Base-by-base conservation (phyloP, 2,888 invertebrate genomes). In the Caradrina clavipalpis region DNA sequence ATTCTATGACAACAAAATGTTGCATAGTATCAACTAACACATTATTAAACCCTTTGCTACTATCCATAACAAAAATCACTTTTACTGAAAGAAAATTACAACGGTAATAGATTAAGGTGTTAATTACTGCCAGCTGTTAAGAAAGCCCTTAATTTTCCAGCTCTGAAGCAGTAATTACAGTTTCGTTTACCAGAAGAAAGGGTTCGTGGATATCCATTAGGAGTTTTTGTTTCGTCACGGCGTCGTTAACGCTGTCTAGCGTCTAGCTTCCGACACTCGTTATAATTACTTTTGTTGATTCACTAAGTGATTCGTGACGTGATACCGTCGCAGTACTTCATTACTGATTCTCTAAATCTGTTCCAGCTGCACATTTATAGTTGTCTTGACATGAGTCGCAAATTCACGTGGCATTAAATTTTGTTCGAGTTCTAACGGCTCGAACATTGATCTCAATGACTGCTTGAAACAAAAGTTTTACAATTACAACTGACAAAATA, bases 161-260 rank as follows among this genome's bases (percentile, higher is more conserved):
- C 63, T 57, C 49, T 60, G 42, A 39, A 54, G 69, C 69, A 64
- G 72, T 84, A 84, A 84, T 85, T 76, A 78, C 82, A 39, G 80
- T 84, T 84, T 80, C 80, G 62, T 74, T 83, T 73, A 69, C 76
- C 60, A 69, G 57, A 85, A 84, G 84, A 84, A 84, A 85, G 86
- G 86, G 84, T 84, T 84, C 77, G 39, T 39, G 47, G 55, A 60
- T 50, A 17, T 72, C 78, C 64, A 84, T 85, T 85, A 81, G 63
- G 31, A 31, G 73, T 84, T 86, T 86, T 86, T 86, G 82, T 86
- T 53, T 22, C 60, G 82, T 86, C 85, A 86, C 55, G n/a, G n/a
- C n/a, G 67, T 76, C 71, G 68, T 80, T 67, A 81, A 31, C 31
- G 63, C 54, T 82, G 82, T 78, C 69, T 67, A 59, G 53, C 11